Conservation (phyloP, 2,797 vertebrate genomes). For the Anabas testudineus region DNA sequence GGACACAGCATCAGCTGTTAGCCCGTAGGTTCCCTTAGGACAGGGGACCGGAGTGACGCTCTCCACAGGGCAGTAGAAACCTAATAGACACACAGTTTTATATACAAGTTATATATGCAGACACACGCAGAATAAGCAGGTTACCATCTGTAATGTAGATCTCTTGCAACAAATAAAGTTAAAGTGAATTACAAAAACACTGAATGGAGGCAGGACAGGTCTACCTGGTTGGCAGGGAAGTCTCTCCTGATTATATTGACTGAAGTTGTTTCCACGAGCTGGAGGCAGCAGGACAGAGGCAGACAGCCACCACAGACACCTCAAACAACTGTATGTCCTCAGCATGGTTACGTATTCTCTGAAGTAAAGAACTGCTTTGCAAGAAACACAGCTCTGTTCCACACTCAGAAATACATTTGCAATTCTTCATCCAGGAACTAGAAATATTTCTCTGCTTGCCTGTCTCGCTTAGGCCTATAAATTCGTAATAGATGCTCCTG, state of each 20-base stretch:
- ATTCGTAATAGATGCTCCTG: too few relatives aligned
- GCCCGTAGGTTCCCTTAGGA: slow-evolving; percentile 87
- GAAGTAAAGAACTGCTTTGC: background rate
- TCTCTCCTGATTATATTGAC: slow-evolving; percentile 46
- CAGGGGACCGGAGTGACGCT: slow-evolving; percentile 74
- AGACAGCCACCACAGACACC: slow-evolving; percentile 52
- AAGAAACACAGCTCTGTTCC: slow-evolving; percentile 5
- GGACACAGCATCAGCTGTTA: slow-evolving; percentile 51
- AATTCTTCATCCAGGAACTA: slow-evolving; percentile 24
- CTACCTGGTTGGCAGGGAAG: slow-evolving; percentile 80
- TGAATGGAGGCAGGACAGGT: slow-evolving; percentile 10
- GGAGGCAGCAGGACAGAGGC: slow-evolving; percentile 22
- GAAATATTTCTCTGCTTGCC: background rate
- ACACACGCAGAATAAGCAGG: background rate
- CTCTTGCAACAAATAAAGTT: background rate
- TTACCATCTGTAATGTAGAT: background rate
- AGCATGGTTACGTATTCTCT: slow-evolving; percentile 43
- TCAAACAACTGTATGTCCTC: slow-evolving; percentile 15
- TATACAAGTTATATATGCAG: background rate
- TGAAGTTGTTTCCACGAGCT: slow-evolving; percentile 44
- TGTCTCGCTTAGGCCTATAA: slow-evolving; percentile 16
- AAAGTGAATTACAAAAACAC: background rate
- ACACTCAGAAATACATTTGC: background rate
- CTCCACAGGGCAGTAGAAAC: slow-evolving; percentile 84
- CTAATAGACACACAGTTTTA: slow-evolving; percentile 62